phyloP scores from a whole-genome alignment of 1,140 invertebrate genomes.

The Drosophila seguyi region DNA sequence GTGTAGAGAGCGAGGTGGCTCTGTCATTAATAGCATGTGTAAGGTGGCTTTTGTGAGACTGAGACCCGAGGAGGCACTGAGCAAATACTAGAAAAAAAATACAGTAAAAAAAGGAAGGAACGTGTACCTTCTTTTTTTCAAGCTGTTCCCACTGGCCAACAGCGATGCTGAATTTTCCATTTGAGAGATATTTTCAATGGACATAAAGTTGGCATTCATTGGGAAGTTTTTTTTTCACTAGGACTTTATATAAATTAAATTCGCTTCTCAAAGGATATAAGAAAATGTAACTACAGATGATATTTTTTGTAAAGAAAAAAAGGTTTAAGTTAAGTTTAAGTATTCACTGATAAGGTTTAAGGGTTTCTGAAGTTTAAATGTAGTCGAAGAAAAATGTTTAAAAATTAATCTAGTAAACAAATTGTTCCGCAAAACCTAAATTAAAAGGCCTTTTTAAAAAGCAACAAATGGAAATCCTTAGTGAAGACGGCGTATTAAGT shows the following conservation, averaged over 20 bases:
- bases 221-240: not conserved
- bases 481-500: not conserved
- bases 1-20: slow-evolving; percentile 16
- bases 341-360: no score
- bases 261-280: not conserved
- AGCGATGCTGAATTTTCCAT: slow-evolving; percentile 1
- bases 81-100: slow-evolving; percentile 34
- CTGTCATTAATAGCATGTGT: slow-evolving; percentile 48
- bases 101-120: not conserved
- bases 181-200: slow-evolving; percentile 1
- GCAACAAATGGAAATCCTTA: not conserved
- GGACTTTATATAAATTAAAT: slow-evolving; percentile 1
- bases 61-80: slow-evolving; percentile 3
- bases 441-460: no score
- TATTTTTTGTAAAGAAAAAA: no score
- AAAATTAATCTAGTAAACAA: no score
- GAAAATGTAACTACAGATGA: no score
- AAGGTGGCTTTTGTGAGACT: slow-evolving; percentile 48
- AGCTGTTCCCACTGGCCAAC: slow-evolving; percentile 16
- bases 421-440: no score
- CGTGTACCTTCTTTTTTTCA: slow-evolving; percentile 5
- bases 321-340: no score
- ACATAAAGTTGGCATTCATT: slow-evolving; percentile 6
- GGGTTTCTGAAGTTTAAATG: no score
- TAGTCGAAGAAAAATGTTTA: no score